These are phyloP conservation scores for Orchesellides sinensis DNA, from an alignment of 2,888 invertebrate species.

Conservation along the genomic window DNA sequence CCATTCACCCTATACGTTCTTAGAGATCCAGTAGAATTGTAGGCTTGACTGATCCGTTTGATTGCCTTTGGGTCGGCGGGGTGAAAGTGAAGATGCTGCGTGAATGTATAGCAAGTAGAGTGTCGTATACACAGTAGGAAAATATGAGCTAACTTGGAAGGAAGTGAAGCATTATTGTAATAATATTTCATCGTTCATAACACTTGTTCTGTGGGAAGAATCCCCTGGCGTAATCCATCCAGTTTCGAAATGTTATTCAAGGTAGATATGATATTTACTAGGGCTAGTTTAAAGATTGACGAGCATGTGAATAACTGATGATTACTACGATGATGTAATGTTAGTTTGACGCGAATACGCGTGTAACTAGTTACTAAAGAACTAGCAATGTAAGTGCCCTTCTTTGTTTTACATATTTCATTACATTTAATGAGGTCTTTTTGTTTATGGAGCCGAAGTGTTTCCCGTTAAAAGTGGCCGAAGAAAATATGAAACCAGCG, in stretches of 20 bases:
- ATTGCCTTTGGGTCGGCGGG: neutral
- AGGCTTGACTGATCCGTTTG: conserved; percentile 5
- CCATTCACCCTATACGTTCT: too few species aligned
- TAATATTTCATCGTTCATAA: neutral
- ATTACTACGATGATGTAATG: neutral
- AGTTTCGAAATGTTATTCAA: too few species aligned
- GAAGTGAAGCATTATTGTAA: conserved; percentile 1
- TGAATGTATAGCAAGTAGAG: neutral
- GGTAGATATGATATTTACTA: too few species aligned
- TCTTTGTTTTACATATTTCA: too few species aligned
- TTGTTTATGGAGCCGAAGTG: too few species aligned
- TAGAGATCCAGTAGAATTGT: neutral
- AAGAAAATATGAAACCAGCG: too few species aligned
- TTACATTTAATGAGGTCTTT: too few species aligned
- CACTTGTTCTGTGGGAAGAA: neutral
- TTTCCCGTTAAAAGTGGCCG: too few species aligned
- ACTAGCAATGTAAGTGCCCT: too few species aligned
- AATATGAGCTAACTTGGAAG: neutral
- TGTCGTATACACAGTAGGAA: neutral
- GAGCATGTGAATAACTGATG: neutral
- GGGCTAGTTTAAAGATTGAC: neutral
- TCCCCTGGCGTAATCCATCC: neutral
- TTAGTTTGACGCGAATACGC: neutral
- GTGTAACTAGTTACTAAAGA: too few species aligned
- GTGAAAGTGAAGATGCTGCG: neutral